Evolutionary conservation across 92 coral and sea anemone species (phyloP), one percentile per base, ranked within the genome.

Genomic region (Epizoanthus fatuus): DNA sequence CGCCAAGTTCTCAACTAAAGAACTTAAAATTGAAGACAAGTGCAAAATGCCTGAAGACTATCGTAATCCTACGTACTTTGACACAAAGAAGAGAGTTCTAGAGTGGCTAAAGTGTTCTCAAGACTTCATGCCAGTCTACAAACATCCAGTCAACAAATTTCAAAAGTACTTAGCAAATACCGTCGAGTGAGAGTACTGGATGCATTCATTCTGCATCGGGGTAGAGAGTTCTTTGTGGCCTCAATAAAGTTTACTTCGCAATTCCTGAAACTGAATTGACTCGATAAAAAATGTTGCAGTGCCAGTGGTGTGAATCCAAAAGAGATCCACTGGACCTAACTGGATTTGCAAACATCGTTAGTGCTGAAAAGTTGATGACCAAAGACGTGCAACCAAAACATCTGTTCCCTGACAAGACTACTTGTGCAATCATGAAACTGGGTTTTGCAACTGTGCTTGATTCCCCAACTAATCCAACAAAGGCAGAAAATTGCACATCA

Each of bases 81-180:
- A 94, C 51, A 94, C 94, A 12, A 66, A 86, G 37, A 91, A 75
- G 65, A 65, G 97, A 79, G 89, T 94, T 25, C 75, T 90, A 58
- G 97, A 90, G 54, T 94, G 97, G 97, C 56, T 94, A 35, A 84
- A 74, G 42, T 83, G 91, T 25, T 87, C 93, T 2, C 93, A 91
- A 53, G 80, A 79, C 32, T 92, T 87, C 13, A 81, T 82, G 52
- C 95, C 97, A 12, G 44, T 91, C 5, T 91, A 88, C 69, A 59
- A 89, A 47, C 90, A 94, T 15, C 85, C 92, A 29, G 86, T 83
- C 10, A 83, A 83, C 69, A 77, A 84, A 19, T 47, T 65, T 74
- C 85, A 69, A 35, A 88, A 88, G 56, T 60, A 82, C 53, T 10
- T 10, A 49, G 53, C 13, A 49, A 9, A 49, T 49, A 9, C 11